Conservation (phyloP, 2,888 invertebrate genomes). For the Imbricaverruca yamaguchii region DNA sequence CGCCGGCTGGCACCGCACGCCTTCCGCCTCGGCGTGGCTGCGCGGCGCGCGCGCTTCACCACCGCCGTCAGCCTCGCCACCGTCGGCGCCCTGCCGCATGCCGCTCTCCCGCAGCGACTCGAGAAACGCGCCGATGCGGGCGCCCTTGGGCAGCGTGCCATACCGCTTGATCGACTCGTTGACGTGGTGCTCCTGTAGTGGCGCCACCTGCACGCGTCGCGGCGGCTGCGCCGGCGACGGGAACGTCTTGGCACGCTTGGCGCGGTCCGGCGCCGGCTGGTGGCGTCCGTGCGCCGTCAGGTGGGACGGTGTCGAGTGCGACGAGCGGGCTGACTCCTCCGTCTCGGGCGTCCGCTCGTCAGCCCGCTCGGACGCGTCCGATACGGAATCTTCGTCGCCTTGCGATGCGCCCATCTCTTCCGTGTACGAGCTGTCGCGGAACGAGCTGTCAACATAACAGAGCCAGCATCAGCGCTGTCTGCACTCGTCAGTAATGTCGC, state of each 20-base stretch:
- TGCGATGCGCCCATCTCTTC: conserved; percentile 23
- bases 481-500: too few relatives aligned
- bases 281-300: conserved; percentile 10
- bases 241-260: conserved; percentile 27
- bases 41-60: background rate
- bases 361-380: background rate
- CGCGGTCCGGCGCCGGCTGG: conserved; percentile 24
- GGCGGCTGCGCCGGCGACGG: conserved; percentile 24
- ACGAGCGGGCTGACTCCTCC: conserved; percentile 57
- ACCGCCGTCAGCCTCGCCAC: conserved; percentile 34
- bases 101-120: conserved; percentile 83
- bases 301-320: conserved; percentile 39
- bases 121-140: conserved; percentile 90
- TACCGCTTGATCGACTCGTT: conserved; percentile 49
- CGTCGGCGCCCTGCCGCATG: conserved; percentile 41
- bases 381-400: background rate
- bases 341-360: conserved; percentile 64
- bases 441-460: conserved; percentile 26
- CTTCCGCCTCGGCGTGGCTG: background rate
- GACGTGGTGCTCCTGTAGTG: conserved; percentile 21
- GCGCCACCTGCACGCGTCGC: conserved; percentile 62
- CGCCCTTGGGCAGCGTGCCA: conserved; percentile 93
- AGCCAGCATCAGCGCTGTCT: background rate
- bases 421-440: conserved; percentile 28
- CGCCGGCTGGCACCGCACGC: conserved; percentile 42